These are phyloP conservation scores for Palythoa caribaeorum DNA, from an alignment of 92 coral and sea anemone species.

Conservation along the genomic window DNA sequence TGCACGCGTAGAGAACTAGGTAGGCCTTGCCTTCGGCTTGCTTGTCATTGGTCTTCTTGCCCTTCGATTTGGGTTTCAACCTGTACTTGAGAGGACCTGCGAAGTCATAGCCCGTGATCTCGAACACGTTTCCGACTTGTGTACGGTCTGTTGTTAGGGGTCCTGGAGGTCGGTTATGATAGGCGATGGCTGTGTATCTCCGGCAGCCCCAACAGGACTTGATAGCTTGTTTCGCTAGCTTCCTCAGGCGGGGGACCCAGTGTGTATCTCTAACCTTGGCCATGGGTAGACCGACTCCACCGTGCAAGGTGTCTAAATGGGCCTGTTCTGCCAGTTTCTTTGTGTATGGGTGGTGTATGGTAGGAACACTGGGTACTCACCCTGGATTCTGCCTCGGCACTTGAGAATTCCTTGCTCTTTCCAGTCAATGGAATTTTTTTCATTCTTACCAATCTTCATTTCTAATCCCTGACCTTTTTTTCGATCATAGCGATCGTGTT, in stretches of 20 bases:
- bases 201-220: constrained; percentile 2
- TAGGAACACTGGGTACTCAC: no score
- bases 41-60: neutral
- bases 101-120: neutral
- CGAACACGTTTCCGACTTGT: neutral
- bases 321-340: no score
- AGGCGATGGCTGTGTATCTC: neutral
- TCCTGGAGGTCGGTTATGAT: neutral
- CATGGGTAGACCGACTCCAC: neutral
- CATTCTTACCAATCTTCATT: no score
- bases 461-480: no score
- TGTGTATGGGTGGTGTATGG: no score
- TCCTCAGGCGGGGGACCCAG: neutral
- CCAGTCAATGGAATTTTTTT: no score
- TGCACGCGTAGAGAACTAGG: neutral
- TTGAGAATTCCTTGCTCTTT: no score
- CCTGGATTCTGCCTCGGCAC: no score
- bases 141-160: neutral
- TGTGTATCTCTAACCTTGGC: neutral
- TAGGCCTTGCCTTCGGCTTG: neutral
- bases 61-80: neutral
- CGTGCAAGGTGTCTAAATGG: neutral
- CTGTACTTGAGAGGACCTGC: constrained; percentile 13
- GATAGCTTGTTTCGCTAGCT: neutral
- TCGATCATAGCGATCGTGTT: no score